Percentiles rank a stretch among this genome's conserved stretches.
Conservation (phyloP, 2,797 vertebrate species). For the Parambassis ranga region DNA sequence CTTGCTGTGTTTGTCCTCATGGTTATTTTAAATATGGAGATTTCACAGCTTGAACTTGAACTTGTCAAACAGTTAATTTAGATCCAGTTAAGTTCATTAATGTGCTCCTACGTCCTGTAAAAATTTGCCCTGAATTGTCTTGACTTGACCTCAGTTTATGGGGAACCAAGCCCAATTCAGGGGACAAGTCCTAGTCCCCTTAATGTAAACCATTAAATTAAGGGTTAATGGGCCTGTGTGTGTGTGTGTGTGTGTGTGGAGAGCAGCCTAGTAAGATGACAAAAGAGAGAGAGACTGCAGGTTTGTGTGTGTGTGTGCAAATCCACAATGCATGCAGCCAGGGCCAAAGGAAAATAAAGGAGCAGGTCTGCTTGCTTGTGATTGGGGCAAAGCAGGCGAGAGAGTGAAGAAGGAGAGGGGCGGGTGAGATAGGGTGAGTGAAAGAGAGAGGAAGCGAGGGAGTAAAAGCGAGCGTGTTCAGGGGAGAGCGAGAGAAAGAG, state of each 20-base stretch:
- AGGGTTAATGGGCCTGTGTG: neutral
- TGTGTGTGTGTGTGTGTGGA: neutral
- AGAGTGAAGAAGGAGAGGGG: neutral
- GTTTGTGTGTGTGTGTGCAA: conserved; percentile 12
- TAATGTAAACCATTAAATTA: neutral
- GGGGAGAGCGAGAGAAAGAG: conserved; percentile 61
- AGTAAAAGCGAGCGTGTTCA: conserved; percentile 36
- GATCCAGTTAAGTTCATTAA: too few species aligned
- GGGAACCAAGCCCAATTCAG: neutral
- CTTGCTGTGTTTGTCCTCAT: neutral
- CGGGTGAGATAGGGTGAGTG: neutral
- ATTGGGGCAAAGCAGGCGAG: conserved; percentile 37
- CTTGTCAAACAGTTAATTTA: conserved; percentile 2
- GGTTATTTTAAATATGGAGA: neutral
- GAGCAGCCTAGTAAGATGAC: neutral
- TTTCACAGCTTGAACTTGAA: conserved; percentile 3
- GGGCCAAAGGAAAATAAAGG: conserved; percentile 57
- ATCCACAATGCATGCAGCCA: conserved; percentile 28
- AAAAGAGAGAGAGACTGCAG: neutral
- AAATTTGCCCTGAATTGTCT: too few species aligned
- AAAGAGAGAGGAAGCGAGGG: conserved; percentile 34
- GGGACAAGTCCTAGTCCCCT: neutral
- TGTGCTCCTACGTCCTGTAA: too few species aligned
- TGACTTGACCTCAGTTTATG: neutral
- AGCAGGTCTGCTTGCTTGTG: conserved; percentile 49